Conservation (phyloP, 2,797 vertebrate genomes). For the Smutsia gigantea region DNA sequence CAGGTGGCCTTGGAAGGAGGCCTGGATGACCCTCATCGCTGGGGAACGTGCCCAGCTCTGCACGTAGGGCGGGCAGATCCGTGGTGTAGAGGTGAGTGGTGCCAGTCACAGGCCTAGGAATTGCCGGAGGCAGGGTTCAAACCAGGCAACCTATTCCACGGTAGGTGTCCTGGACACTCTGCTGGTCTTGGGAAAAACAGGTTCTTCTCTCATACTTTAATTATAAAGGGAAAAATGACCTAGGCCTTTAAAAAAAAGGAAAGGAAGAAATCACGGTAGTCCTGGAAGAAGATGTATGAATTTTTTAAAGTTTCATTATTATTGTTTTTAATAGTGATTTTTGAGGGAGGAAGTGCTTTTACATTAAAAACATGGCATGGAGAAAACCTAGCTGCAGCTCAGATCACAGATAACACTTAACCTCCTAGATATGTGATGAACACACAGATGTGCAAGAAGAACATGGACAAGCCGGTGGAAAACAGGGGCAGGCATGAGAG, state of each 20-base stretch:
- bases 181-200: neutral
- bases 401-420: neutral
- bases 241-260: neutral
- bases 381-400: neutral
- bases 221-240: neutral
- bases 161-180: neutral
- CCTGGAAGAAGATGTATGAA: neutral
- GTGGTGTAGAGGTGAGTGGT: rapidly evolving
- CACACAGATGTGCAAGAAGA: neutral
- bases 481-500: rapidly evolving
- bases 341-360: neutral
- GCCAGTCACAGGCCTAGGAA: neutral
- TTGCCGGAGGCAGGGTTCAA: neutral
- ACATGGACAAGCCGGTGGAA: neutral
- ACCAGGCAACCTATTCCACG: neutral
- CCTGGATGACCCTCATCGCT: too few species aligned
- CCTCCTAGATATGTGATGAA: neutral
- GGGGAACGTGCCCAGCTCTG: too few species aligned
- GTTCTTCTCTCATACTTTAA: neutral
- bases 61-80: neutral
- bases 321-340: neutral
- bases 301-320: neutral
- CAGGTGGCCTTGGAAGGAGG: too few species aligned
- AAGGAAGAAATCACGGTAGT: neutral
- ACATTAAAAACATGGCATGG: neutral